Evolutionary conservation across 2,797 vertebrate species (phyloP).

Genomic region (Adelosebastes latens): DNA sequence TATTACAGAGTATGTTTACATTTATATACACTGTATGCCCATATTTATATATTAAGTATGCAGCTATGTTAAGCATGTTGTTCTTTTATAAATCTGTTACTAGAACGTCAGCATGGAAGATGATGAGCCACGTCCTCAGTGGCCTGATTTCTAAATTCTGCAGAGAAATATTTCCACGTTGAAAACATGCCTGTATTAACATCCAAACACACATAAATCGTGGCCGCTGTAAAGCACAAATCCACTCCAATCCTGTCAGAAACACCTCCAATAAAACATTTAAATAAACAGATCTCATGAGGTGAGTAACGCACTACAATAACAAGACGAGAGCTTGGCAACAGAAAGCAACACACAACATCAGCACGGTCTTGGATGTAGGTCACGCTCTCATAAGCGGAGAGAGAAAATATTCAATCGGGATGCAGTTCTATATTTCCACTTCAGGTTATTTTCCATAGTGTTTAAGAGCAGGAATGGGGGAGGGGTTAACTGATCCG

Average conservation of each 20-base stretch:
- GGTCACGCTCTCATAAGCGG: constrained; percentile 17
- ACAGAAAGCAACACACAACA: constrained; percentile 21
- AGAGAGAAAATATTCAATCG: constrained; percentile 16
- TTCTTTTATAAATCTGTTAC: not conserved
- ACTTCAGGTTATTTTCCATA: constrained; percentile 8
- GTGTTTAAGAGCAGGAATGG: not conserved
- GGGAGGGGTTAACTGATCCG: not conserved
- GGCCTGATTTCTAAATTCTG: not conserved
- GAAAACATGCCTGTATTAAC: not conserved
- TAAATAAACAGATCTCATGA: not conserved
- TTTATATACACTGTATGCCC: not conserved
- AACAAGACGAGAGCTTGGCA: constrained; percentile 25
- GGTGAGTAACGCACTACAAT: not conserved
- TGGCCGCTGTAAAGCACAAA: not conserved
- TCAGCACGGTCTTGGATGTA: not conserved
- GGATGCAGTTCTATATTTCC: not conserved
- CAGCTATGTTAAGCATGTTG: not conserved
- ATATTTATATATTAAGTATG: not conserved
- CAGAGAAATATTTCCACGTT: constrained; percentile 12
- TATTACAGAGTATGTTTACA: not conserved
- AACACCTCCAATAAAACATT: not conserved
- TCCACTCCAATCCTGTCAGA: not conserved
- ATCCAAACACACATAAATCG: not conserved
- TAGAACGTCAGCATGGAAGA: not conserved
- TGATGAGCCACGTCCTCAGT: not conserved